Conservation (phyloP, 2,888 invertebrate genomes). For the Gasteruption jaculator region DNA sequence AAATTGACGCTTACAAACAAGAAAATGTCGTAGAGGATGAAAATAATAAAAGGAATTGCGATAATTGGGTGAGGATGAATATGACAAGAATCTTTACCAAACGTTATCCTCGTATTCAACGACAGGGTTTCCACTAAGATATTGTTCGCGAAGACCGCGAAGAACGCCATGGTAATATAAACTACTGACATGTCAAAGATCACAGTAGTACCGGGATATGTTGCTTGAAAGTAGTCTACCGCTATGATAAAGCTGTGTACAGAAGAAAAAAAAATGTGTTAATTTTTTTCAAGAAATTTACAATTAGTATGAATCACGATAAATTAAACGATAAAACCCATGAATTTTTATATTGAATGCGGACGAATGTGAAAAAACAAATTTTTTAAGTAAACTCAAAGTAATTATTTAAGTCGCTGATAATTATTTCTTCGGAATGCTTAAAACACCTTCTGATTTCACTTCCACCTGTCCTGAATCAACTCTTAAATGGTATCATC, state of each 20-base stretch:
- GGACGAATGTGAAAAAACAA: too few relatives aligned
- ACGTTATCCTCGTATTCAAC: constrained; percentile 78
- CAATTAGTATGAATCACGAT: not conserved
- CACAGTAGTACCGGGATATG: constrained; percentile 79
- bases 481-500: too few relatives aligned
- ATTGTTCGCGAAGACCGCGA: constrained; percentile 82
- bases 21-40: not conserved
- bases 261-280: constrained; percentile 32
- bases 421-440: too few relatives aligned
- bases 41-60: constrained; percentile 3
- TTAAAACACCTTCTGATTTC: too few relatives aligned
- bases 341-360: too few relatives aligned
- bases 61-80: constrained; percentile 1
- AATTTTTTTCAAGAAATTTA: constrained; percentile 1
- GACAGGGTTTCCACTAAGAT: constrained; percentile 77
- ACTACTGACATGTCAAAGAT: constrained; percentile 91
- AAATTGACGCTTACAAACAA: too few relatives aligned
- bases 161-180: constrained; percentile 85
- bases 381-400: constrained; percentile 1
- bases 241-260: constrained; percentile 90
- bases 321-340: too few relatives aligned
- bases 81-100: constrained; percentile 58
- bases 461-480: too few relatives aligned
- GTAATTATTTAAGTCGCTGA: too few relatives aligned
- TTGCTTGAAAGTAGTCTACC: constrained; percentile 84